A percentile compares a stretch with the other conserved stretches of the same genome.
Conservation (phyloP, 2,113 vertebrate species). For the Gyps fulvus region DNA sequence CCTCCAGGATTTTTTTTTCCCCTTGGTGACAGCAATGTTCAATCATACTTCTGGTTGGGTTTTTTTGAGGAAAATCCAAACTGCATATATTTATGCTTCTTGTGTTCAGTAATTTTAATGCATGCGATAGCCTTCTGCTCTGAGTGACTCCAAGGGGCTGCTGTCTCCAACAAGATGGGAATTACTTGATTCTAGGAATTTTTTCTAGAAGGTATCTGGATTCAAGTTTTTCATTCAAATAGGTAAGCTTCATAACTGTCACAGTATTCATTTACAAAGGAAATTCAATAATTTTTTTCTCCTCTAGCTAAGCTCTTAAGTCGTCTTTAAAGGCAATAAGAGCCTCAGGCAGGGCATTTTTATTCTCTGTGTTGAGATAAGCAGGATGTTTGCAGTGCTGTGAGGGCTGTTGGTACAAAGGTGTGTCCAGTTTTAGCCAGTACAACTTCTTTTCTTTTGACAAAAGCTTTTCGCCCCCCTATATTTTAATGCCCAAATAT, state of each 20-base stretch:
- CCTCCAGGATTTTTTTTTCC: background rate
- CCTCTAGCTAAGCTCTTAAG: background rate
- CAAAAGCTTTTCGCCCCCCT: background rate
- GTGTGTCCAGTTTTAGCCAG: background rate
- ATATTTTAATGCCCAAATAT: background rate
- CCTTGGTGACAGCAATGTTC: background rate
- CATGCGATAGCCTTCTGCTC: background rate
- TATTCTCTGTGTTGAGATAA: background rate
- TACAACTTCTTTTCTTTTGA: background rate
- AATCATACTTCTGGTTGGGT: background rate
- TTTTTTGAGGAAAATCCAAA: background rate
- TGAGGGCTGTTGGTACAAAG: background rate
- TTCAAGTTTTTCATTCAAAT: background rate
- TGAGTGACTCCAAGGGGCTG: background rate
- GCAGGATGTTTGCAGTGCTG: background rate
- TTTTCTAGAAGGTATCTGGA: background rate
- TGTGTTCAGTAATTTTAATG: background rate
- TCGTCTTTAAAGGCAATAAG: background rate
- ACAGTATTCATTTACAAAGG: background rate
- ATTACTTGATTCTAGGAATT: background rate
- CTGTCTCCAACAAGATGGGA: background rate
- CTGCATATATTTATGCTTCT: background rate
- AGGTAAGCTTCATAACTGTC: background rate
- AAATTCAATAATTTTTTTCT: background rate
- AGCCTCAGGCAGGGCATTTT: background rate